Conservation (phyloP, 2,797 vertebrate species). For the Microcaecilia unicolor region DNA sequence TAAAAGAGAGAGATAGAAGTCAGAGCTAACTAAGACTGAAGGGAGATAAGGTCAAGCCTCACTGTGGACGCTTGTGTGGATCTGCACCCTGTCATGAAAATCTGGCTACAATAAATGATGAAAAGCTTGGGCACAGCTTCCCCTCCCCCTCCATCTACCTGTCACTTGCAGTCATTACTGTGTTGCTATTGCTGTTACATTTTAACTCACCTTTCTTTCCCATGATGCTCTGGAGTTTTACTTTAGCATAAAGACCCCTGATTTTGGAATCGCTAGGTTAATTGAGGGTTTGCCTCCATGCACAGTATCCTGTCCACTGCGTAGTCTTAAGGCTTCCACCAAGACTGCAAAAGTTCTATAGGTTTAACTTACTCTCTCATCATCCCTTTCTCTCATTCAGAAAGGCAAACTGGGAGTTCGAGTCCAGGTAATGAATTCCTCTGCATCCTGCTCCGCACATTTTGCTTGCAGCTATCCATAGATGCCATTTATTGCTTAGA, state of each 20-base stretch:
- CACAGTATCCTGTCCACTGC: background rate
- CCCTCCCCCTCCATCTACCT: background rate
- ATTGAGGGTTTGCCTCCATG: background rate
- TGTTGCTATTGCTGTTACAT: background rate
- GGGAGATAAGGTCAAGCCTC: slow-evolving; percentile 58
- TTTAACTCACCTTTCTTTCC: slow-evolving; percentile 4
- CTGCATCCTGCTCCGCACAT: background rate
- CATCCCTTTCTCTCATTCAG: slow-evolving; percentile 42
- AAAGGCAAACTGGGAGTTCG: slow-evolving; percentile 43
- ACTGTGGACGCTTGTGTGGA: slow-evolving; percentile 8
- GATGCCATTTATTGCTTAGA: slow-evolving; percentile 17
- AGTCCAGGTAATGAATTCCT: slow-evolving; percentile 15
- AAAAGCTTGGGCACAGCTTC: background rate
- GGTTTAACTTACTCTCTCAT: slow-evolving; percentile 36
- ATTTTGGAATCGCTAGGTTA: rapidly evolving
- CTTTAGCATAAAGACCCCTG: slow-evolving; percentile 1
- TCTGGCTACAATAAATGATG: slow-evolving; percentile 25
- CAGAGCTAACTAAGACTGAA: slow-evolving; percentile 27
- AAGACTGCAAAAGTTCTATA: slow-evolving; percentile 6
- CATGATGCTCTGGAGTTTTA: background rate
- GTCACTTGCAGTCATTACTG: no score
- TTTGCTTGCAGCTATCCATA: slow-evolving; percentile 21
- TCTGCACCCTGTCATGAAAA: slow-evolving; percentile 7
- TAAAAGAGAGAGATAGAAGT: rapidly evolving
- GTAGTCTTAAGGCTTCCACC: background rate